A percentile compares a stretch with the other conserved stretches of the same genome.
These are phyloP conservation scores for Apamea anceps DNA, from an alignment of 2,888 invertebrate genomes.

Conservation along the genomic window DNA sequence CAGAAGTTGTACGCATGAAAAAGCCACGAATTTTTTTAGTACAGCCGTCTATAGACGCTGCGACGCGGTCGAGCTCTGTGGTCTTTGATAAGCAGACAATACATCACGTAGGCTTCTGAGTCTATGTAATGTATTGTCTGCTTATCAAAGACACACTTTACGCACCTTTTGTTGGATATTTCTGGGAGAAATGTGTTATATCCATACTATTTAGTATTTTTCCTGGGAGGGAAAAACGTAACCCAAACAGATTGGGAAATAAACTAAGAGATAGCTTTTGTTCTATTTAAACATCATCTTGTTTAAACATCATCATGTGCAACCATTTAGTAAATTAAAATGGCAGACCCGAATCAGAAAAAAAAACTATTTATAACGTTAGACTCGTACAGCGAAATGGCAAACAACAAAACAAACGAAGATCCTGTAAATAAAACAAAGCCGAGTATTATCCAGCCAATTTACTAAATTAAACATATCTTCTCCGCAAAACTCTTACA, in stretches of 20 bases:
- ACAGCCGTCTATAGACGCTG: background rate
- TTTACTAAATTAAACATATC: constrained; percentile 43
- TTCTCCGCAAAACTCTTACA: background rate
- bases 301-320: too few species aligned
- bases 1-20: background rate
- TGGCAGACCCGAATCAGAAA: background rate
- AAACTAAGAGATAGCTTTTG: background rate
- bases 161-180: constrained; percentile 34
- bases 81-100: background rate
- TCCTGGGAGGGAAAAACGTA: too few species aligned
- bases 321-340: background rate
- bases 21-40: background rate
- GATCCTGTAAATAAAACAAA: constrained; percentile 32
- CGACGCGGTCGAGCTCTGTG: background rate
- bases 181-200: background rate
- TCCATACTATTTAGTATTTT: background rate
- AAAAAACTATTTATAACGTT: background rate
- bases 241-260: background rate
- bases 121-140: constrained; percentile 27
- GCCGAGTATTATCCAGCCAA: constrained; percentile 7
- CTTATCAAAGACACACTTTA: constrained; percentile 38
- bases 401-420: background rate
- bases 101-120: background rate
- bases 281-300: background rate
- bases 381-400: background rate